Evolutionary conservation across 2,113 vertebrate genomes (phyloP).

Genomic region (rabbit (Oryctolagus cuniculus)): DNA sequence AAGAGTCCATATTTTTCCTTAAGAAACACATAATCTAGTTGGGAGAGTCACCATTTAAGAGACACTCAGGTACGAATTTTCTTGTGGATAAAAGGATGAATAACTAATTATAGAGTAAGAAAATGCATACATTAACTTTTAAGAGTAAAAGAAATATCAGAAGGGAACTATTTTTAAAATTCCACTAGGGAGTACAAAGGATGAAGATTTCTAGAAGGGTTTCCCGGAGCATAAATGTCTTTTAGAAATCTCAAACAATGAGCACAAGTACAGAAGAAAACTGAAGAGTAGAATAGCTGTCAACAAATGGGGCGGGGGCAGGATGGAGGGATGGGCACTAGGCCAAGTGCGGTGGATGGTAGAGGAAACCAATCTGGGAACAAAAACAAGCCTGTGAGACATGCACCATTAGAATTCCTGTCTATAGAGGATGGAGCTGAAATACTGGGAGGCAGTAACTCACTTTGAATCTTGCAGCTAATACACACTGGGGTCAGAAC

Average conservation of each 20-base stretch:
- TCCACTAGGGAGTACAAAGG: not conserved
- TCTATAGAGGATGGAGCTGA: not conserved
- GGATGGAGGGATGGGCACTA: not conserved
- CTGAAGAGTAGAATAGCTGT: not conserved
- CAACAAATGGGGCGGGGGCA: not conserved
- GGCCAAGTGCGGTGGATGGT: not conserved
- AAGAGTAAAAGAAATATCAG: not conserved
- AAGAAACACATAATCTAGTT: not conserved
- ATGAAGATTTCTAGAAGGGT: not conserved
- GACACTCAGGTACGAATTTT: not conserved
- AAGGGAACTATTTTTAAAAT: not conserved
- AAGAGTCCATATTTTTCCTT: not conserved
- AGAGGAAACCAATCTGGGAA: not conserved
- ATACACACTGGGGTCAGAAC: not conserved
- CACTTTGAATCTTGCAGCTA: not conserved
- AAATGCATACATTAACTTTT: not conserved
- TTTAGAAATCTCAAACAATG: constrained; percentile 28
- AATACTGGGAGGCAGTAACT: not conserved
- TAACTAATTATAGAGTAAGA: not conserved
- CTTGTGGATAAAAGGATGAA: not conserved
- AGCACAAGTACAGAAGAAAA: not conserved
- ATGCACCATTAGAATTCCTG: not conserved
- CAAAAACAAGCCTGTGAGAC: accelerated
- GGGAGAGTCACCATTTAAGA: not conserved
- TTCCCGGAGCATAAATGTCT: not conserved